Percentiles rank a stretch among this genome's conserved stretches.
phyloP scores from a whole-genome alignment of 2,113 vertebrate species.

The Glaucidium brasilianum region DNA sequence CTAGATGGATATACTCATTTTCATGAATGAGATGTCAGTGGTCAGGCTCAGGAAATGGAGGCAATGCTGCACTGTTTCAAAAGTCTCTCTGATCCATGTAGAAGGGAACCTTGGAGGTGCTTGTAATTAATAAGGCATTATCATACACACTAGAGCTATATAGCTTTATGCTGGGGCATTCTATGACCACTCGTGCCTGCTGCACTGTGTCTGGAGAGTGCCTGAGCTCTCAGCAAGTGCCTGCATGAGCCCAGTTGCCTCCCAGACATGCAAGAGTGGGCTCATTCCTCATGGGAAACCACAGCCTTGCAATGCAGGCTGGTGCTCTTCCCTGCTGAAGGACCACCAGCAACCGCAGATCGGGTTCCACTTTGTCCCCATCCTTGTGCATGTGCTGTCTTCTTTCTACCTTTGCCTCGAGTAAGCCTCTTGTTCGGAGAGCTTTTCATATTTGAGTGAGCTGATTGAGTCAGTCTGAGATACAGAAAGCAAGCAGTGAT shows the following conservation, averaged over 20 bases:
- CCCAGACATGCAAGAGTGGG: background rate
- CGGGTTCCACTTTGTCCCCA: background rate
- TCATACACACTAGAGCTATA: too few species aligned
- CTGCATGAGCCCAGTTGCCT: background rate
- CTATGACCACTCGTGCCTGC: background rate
- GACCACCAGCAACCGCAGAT: background rate
- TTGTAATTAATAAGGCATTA: background rate
- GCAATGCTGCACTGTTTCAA: background rate
- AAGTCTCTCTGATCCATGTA: background rate
- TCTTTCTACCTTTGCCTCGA: background rate
- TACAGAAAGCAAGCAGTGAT: background rate
- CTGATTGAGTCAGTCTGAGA: background rate
- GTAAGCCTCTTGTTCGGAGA: background rate
- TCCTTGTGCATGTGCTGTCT: accelerated
- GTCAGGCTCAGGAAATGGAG: background rate
- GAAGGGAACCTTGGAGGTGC: background rate
- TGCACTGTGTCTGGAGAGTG: background rate
- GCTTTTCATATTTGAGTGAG: background rate
- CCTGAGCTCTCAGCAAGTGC: background rate
- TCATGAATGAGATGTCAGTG: background rate
- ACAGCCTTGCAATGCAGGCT: background rate
- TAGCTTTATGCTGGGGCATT: background rate
- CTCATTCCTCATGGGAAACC: background rate
- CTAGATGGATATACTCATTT: background rate
- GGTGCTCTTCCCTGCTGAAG: background rate